phyloP scores from a whole-genome alignment of 92 coral and sea anemone genomes.

The Hydrozoanthus gracilis region DNA sequence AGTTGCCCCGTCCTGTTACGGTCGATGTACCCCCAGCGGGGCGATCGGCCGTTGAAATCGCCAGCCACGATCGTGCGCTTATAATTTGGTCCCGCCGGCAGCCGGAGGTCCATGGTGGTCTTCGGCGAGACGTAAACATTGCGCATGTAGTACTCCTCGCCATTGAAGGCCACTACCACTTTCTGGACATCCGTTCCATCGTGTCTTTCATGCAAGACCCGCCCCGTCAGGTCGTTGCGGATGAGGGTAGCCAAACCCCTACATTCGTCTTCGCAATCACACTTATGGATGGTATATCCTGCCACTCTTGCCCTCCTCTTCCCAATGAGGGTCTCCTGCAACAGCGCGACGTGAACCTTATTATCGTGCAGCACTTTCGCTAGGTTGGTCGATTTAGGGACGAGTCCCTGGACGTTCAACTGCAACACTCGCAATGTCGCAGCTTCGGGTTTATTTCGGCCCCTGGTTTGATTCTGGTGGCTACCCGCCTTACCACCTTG shows the following conservation, averaged over 20 bases:
- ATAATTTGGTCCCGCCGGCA: slow-evolving; percentile 20
- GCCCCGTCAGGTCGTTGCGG: slow-evolving; percentile 30
- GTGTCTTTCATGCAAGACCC: slow-evolving; percentile 20
- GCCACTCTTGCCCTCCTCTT: slow-evolving; percentile 22
- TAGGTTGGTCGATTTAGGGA: neutral
- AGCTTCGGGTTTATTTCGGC: slow-evolving; percentile 21
- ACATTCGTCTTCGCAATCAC: slow-evolving; percentile 3
- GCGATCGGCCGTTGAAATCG: slow-evolving; percentile 1
- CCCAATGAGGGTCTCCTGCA: slow-evolving; percentile 22
- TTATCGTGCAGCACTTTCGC: slow-evolving; percentile 24
- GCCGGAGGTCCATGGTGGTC: slow-evolving; percentile 6
- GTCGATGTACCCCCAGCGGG: slow-evolving; percentile 19
- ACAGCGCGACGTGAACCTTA: slow-evolving; percentile 19
- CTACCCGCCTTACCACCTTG: slow-evolving; percentile 22
- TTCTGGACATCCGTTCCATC: slow-evolving; percentile 27
- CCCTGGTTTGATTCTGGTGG: slow-evolving; percentile 22
- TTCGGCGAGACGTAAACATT: slow-evolving; percentile 24
- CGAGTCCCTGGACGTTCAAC: slow-evolving; percentile 9
- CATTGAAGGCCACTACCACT: slow-evolving; percentile 21
- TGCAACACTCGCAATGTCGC: slow-evolving; percentile 22
- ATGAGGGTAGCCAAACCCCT: slow-evolving; percentile 21
- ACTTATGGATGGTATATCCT: slow-evolving; percentile 11
- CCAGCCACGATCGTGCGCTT: neutral
- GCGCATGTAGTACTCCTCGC: slow-evolving; percentile 3
- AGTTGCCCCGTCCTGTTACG: slow-evolving; percentile 7